These are phyloP conservation scores for Sebastes fasciatus DNA, from an alignment of 2,113 vertebrate species.

Conservation along the genomic window DNA sequence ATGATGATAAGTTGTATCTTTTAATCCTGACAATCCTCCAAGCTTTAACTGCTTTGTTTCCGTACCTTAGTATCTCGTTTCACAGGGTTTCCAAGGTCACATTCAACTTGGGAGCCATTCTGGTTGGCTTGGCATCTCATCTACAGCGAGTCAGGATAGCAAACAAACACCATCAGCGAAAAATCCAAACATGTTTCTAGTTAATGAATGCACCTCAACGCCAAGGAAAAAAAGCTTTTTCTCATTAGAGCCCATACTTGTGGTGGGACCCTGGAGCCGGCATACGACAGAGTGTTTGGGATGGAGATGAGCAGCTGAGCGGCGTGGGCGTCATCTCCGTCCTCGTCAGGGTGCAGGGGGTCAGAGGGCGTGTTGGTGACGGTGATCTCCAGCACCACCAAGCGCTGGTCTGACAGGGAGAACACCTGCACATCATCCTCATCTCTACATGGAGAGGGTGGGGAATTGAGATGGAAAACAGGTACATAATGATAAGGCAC, in stretches of 20 bases:
- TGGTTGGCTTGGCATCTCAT: conserved; percentile 88
- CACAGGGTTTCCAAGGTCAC: conserved; percentile 93
- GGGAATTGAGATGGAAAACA: not conserved
- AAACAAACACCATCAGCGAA: not conserved
- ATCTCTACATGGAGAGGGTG: conserved; percentile 73
- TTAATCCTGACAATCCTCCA: not conserved
- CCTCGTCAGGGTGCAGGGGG: conserved; percentile 79
- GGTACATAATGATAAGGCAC: too few species aligned
- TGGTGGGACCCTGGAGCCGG: conserved; percentile 81
- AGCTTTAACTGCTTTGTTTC: not conserved
- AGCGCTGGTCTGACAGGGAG: conserved; percentile 89
- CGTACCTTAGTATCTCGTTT: conserved; percentile 88
- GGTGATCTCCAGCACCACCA: conserved; percentile 89
- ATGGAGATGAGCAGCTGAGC: conserved; percentile 88
- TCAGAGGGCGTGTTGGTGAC: conserved; percentile 92
- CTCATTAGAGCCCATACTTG: conserved; percentile 51
- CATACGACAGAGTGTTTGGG: conserved; percentile 87
- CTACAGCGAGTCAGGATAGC: conserved; percentile 44
- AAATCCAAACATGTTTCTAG: not conserved
- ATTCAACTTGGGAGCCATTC: conserved; percentile 89
- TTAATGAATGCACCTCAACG: not conserved
- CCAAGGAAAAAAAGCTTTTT: not conserved
- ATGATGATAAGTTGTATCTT: not conserved
- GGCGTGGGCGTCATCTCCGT: conserved; percentile 94
- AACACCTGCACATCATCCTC: conserved; percentile 85